Conservation (phyloP, 2,797 vertebrate genomes). For the Typhlichthys subterraneus region DNA sequence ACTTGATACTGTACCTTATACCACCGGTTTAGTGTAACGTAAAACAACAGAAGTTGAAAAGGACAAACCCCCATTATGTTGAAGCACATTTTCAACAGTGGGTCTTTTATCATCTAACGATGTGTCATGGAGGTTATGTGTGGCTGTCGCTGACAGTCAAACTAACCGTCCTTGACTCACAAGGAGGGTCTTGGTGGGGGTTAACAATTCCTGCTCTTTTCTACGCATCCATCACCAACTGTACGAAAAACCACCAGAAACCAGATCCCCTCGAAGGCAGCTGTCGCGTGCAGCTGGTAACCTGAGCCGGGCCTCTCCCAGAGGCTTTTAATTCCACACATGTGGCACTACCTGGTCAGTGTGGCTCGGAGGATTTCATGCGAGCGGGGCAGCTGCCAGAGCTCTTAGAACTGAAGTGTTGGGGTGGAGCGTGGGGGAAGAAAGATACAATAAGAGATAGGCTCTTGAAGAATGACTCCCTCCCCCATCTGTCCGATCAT, state of each 20-base stretch:
- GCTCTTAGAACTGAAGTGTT: constrained; percentile 44
- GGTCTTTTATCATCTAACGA: constrained; percentile 19
- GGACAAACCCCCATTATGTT: not conserved
- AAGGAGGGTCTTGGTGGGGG: constrained; percentile 42
- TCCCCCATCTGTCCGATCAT: constrained; percentile 11
- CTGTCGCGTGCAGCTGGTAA: constrained; percentile 84
- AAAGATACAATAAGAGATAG: constrained; percentile 37
- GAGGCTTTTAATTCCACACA: constrained; percentile 75
- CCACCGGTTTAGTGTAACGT: not conserved
- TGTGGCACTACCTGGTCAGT: constrained; percentile 81
- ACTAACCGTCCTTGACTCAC: constrained; percentile 56
- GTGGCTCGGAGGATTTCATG: constrained; percentile 76
- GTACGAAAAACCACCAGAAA: constrained; percentile 74
- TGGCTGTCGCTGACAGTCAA: constrained; percentile 73
- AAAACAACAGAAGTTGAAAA: not conserved
- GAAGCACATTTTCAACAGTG: not conserved
- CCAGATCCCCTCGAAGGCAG: constrained; percentile 73
- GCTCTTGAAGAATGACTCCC: constrained; percentile 19
- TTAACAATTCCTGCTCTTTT: constrained; percentile 63
- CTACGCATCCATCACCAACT: constrained; percentile 74
- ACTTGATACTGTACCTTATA: not conserved
- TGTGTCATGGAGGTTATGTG: constrained; percentile 56
- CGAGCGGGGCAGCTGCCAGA: constrained; percentile 72
- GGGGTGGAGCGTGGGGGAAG: constrained; percentile 4
- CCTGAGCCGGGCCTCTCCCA: constrained; percentile 48